A percentile compares a stretch with the other conserved stretches of the same genome.
These are phyloP conservation scores for Akabosia matsudoensis DNA, from an alignment of 1,140 invertebrate genomes.

Conservation along the genomic window DNA sequence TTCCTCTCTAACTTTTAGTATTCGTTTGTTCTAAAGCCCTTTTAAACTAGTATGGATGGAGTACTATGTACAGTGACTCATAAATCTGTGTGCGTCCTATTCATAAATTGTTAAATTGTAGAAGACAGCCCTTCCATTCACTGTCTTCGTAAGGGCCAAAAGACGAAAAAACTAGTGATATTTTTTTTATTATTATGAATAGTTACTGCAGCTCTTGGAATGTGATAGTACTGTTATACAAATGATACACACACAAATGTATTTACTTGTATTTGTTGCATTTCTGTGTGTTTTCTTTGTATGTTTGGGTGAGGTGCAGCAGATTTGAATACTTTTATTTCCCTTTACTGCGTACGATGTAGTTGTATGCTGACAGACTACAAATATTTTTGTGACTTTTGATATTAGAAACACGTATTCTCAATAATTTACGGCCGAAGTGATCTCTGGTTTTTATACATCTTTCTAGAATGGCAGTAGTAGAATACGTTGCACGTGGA, in stretches of 20 bases:
- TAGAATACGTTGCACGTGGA: neutral
- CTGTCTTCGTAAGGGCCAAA: too few species aligned
- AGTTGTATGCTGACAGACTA: constrained; percentile 5
- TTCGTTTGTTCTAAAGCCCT: too few species aligned
- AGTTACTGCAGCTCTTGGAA: too few species aligned
- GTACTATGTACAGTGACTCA: neutral
- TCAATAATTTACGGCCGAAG: constrained; percentile 11
- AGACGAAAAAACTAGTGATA: too few species aligned
- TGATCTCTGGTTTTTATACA: neutral
- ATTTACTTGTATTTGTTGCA: neutral
- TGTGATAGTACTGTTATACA: too few species aligned
- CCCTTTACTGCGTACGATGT: too few species aligned
- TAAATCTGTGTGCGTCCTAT: neutral
- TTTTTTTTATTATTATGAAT: too few species aligned
- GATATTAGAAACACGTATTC: constrained; percentile 17
- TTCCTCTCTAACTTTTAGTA: too few species aligned
- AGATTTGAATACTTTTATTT: neutral
- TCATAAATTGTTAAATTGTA: constrained; percentile 4
- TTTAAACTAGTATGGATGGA: neutral
- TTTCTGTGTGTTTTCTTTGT: neutral
- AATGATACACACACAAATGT: neutral
- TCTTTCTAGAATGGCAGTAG: neutral
- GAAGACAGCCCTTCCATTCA: too few species aligned
- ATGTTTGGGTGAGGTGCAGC: too few species aligned
- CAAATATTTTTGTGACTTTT: constrained; percentile 14